These are phyloP conservation scores for Pandion haliaetus DNA, from an alignment of 2,113 vertebrate species.

Conservation along the genomic window DNA sequence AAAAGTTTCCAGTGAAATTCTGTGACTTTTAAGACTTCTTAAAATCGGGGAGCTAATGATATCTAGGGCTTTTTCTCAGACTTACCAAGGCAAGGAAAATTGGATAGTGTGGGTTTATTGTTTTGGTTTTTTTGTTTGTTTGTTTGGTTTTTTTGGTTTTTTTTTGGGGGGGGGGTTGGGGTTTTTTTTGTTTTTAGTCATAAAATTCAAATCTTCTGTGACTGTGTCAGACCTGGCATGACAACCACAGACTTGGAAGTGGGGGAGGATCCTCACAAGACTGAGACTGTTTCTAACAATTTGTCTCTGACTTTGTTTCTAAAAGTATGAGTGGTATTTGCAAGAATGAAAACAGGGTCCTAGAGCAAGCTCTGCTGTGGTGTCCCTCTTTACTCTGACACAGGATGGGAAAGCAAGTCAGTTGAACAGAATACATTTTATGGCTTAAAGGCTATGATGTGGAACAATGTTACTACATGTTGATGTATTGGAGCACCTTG, in stretches of 20 bases:
- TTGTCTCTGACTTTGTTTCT: neutral
- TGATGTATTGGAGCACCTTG: neutral
- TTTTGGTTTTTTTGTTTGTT: too few relatives aligned
- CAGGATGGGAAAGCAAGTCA: neutral
- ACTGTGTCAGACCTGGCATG: neutral
- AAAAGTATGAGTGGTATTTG: neutral
- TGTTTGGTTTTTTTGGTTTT: too few relatives aligned
- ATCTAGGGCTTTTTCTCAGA: neutral
- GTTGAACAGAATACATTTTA: neutral
- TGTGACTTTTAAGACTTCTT: neutral
- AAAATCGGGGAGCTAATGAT: neutral
- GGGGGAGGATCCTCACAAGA: neutral
- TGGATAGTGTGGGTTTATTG: fast-evolving
- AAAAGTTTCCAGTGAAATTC: neutral
- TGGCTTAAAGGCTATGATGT: neutral
- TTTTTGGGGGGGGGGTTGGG: too few relatives aligned
- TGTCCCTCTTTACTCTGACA: neutral
- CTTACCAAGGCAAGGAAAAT: neutral
- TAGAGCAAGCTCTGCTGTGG: neutral
- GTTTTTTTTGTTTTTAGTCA: neutral
- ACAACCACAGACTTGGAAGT: neutral
- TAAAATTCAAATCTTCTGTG: neutral
- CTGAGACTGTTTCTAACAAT: neutral
- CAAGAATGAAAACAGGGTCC: neutral
- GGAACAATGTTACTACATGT: neutral